Evolutionary conservation across 2,797 vertebrate species (phyloP), one percentile per base, ranked within the genome.

Genomic region (Oceanodroma leucorhoa): DNA sequence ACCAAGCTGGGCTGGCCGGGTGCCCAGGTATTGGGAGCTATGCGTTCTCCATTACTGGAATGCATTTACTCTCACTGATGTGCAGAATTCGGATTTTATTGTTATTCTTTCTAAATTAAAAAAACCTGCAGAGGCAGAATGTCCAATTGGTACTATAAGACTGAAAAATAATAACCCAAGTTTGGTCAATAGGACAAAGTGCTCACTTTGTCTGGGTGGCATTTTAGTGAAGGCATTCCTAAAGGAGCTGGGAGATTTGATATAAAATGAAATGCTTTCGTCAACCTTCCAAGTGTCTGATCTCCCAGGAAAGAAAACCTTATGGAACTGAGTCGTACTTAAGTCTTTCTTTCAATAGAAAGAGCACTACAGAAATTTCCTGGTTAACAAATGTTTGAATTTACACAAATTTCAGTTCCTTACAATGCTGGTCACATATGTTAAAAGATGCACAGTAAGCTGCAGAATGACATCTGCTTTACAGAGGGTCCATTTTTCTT

Each of bases 101-200:
- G 40, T 46, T 94, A 69, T 45, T 92, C 51, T 81, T 96, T 72
- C 81, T 64, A 66, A 93, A 93, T 65, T 43, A 21, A 71, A 92
- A 82, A 66, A 48, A 8, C 20, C 24, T 40, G 36, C 78, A 60
- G 84, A 45, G 62, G 69, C 58, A 65, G 51, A 83, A 71, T 71
- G 69, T 79, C 48, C 43, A 69, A 40, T 50, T 30, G 64, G 36
- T 45, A 30, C 18, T 40, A 18, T 30, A 58, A 73, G 77, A 55
- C 48, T 38, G 57, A 65, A 83, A 86, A 90, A 60, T 17, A 85
- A 77, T 62, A 55, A 53, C 22, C 30, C 32, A 26, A 3, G 26
- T 62, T 72, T 29, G 50, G 69, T 58, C 75, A 43, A 15, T 5
- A 80, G 38, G 67, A 76, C 66, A 76, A 87, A 5, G 13, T 3